These are phyloP conservation scores for Fistularia commersonii DNA, from an alignment of 2,797 vertebrate genomes.

Conservation along the genomic window DNA sequence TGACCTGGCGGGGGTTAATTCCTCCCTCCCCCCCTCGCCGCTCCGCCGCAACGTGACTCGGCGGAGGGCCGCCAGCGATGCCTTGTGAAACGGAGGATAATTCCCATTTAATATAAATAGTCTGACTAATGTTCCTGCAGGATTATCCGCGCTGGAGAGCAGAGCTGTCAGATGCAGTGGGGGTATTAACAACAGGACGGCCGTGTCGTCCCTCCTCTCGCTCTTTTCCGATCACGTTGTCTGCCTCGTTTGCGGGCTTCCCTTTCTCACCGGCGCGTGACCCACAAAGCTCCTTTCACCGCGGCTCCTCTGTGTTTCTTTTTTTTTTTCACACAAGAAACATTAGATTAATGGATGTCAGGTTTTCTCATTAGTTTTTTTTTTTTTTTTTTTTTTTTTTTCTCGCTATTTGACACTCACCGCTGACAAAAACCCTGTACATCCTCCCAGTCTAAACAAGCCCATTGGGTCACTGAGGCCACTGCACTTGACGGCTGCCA, in stretches of 20 bases:
- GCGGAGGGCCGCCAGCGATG: conserved; percentile 1
- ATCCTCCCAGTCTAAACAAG: too few species aligned
- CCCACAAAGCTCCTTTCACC: conserved; percentile 13
- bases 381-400: too few species aligned
- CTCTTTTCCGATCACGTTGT: conserved; percentile 11
- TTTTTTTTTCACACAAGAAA: too few species aligned
- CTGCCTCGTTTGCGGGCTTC: neutral
- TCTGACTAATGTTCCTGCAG: conserved; percentile 42
- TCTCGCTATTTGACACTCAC: conserved; percentile 2
- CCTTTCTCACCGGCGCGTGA: neutral
- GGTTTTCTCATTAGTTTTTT: conserved; percentile 37
- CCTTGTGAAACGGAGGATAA: conserved; percentile 38
- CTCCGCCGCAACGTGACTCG: conserved; percentile 37
- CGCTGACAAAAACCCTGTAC: conserved; percentile 32
- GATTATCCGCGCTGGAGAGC: conserved; percentile 34
- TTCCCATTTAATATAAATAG: conserved; percentile 45
- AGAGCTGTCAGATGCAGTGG: conserved; percentile 33
- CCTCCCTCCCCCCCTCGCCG: too few species aligned
- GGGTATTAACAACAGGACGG: neutral
- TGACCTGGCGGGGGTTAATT: conserved; percentile 38
- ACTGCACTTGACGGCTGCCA: too few species aligned
- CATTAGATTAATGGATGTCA: conserved; percentile 22
- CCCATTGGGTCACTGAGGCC: too few species aligned
- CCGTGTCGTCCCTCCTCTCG: neutral
- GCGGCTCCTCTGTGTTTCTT: conserved; percentile 5